Percentiles rank a stretch among this genome's conserved stretches.
These are phyloP conservation scores for Synanthedon formicaeformis DNA, from an alignment of 2,888 invertebrate species.

Conservation along the genomic window DNA sequence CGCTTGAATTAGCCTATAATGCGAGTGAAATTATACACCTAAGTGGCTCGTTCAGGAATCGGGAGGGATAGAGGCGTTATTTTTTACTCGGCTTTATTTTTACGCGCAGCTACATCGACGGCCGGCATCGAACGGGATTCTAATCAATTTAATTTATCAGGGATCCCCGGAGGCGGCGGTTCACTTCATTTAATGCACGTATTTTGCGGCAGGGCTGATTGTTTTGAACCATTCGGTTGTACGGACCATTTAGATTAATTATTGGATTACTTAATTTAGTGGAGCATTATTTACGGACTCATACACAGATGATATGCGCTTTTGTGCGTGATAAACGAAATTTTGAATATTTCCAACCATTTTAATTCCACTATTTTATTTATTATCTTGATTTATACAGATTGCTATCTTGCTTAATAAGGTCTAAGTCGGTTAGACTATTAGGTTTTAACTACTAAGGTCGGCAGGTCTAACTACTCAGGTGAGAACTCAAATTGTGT, in stretches of 20 bases:
- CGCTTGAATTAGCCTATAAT: background rate
- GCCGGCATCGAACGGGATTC: constrained; percentile 64
- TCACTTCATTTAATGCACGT: constrained; percentile 72
- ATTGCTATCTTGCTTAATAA: no score
- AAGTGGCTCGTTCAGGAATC: constrained; percentile 34
- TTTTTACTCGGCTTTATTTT: constrained; percentile 65
- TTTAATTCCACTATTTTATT: no score
- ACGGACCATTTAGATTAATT: constrained; percentile 71
- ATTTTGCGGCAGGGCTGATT: constrained; percentile 69
- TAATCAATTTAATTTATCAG: constrained; percentile 72
- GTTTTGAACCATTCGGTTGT: constrained; percentile 70
- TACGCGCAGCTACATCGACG: constrained; percentile 53
- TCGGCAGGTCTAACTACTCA: no score
- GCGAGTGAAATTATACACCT: constrained; percentile 18
- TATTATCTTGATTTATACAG: no score
- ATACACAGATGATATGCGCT: background rate
- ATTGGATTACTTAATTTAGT: constrained; percentile 69
- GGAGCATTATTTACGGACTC: background rate
- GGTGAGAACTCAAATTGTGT: no score
- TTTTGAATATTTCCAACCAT: no score
- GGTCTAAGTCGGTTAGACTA: no score
- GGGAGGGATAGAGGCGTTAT: constrained; percentile 46
- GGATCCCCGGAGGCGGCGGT: constrained; percentile 67
- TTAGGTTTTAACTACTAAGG: no score
- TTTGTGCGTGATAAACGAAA: no score